Base-by-base conservation (phyloP, 2,113 vertebrate species). In the Peromyscus leucopus region DNA sequence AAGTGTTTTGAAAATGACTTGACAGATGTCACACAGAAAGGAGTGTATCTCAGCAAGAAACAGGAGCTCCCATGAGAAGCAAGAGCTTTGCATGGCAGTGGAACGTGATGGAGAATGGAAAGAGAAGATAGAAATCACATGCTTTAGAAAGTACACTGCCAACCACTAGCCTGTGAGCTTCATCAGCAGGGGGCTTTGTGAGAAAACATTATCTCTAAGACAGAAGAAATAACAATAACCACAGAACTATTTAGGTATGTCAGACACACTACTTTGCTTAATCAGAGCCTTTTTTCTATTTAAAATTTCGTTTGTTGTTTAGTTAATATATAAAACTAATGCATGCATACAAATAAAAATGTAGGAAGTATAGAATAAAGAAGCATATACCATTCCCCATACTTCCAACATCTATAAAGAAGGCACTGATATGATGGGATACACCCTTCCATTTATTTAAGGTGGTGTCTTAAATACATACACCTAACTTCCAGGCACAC, bases 101-200 rank as follows among this genome's bases (percentile, higher is more conserved):
- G 46, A 71, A 42, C 7, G 42, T 85, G 74, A 1, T 8, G 26
- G n/a, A 91, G 51, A 82, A 24, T 17, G 7, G 7, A 67, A 48
- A 69, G 46, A 83, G 65, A 85, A 96, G 71, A n/a, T 33, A 89
- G 31, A 82, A 96, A 90, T 90, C 33, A 67, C n/a, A 78, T 78
- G 31, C 33, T 15, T 39, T 76, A 69, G 72, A 51, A 92, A 91
- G 21, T 24, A 79, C 7, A 24, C 28, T 71, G 36, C 84, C 51
- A 91, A 67, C 11, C 9, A 85, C 15, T 2, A 93, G 83, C n/a
- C 65, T 72, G 61, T 83, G 78, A 78, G 75, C 69, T 72, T 28
- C 4, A 48, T 24, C 42, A 88, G 55, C 55, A 24, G 33, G 48
- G 31, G 59, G 21, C 0, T 90, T 85, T 90, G 42, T 36, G 36